These are phyloP conservation scores for Coreius guichenoti DNA, from an alignment of 2,797 vertebrate genomes.

Conservation along the genomic window DNA sequence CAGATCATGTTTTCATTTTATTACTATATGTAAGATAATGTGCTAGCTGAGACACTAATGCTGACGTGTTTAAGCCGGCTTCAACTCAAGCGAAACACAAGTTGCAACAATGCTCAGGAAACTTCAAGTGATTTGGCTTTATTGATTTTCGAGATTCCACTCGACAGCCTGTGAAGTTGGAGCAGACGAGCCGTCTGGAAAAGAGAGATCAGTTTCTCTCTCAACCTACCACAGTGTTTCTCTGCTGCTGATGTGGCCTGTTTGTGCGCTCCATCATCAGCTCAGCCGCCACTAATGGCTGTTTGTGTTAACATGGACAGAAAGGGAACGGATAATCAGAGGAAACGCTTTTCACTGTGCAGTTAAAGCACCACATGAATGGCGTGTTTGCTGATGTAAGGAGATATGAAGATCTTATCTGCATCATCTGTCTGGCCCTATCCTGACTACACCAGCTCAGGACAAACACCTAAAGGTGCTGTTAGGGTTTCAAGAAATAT, in stretches of 20 bases:
- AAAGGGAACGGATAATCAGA: not conserved
- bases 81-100: not conserved
- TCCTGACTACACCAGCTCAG: no score
- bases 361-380: not conserved
- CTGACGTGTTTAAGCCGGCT: constrained; percentile 20
- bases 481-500: no score
- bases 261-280: constrained; percentile 25
- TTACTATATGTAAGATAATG: no score
- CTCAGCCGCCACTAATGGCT: constrained; percentile 9
- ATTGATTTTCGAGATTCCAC: not conserved
- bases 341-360: not conserved
- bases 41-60: not conserved
- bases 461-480: not conserved
- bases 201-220: constrained; percentile 39
- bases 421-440: constrained; percentile 14
- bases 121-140: constrained; percentile 24
- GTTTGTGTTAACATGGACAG: not conserved
- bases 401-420: not conserved
- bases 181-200: constrained; percentile 69
- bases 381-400: not conserved
- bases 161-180: constrained; percentile 15
- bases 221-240: not conserved
- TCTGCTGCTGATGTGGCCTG: constrained; percentile 24
- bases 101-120: constrained; percentile 34
- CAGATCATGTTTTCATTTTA: not conserved